These are phyloP conservation scores for Melikaiella ostensackeni DNA, from an alignment of 2,888 invertebrate species.

Conservation along the genomic window DNA sequence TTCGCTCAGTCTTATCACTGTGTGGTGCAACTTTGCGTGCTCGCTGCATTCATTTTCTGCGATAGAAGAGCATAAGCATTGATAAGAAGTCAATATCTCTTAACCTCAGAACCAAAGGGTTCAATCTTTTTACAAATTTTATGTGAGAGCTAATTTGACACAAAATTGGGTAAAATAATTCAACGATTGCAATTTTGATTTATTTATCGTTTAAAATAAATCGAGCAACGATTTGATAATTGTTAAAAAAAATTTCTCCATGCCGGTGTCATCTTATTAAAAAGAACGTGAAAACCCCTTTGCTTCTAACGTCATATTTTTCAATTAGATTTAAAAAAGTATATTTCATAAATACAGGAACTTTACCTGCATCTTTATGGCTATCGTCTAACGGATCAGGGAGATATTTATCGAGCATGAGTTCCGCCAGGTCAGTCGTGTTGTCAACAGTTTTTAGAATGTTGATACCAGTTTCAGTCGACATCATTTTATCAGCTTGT, in stretches of 20 bases:
- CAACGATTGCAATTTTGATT: no score
- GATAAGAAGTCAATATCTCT: neutral
- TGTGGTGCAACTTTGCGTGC: conserved; percentile 69
- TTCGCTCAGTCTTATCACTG: conserved; percentile 67
- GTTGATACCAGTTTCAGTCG: conserved; percentile 85
- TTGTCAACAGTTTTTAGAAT: conserved; percentile 84
- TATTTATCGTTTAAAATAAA: no score
- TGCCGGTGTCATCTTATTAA: no score
- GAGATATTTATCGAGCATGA: conserved; percentile 86
- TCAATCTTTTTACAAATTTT: neutral
- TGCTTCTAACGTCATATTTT: neutral
- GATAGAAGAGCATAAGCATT: conserved; percentile 36
- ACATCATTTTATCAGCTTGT: conserved; percentile 84
- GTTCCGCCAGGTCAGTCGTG: conserved; percentile 85
- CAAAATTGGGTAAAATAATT: no score
- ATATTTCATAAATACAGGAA: no score
- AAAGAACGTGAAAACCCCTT: neutral
- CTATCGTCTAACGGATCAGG: conserved; percentile 81
- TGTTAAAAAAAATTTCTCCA: no score
- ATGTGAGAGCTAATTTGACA: no score
- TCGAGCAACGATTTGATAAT: no score
- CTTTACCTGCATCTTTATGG: conserved; percentile 68
- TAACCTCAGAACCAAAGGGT: neutral
- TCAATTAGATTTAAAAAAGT: no score
- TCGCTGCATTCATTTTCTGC: conserved; percentile 65